phyloP scores from a whole-genome alignment of 1,140 invertebrate species.

The Neomicropteryx cornuta region DNA sequence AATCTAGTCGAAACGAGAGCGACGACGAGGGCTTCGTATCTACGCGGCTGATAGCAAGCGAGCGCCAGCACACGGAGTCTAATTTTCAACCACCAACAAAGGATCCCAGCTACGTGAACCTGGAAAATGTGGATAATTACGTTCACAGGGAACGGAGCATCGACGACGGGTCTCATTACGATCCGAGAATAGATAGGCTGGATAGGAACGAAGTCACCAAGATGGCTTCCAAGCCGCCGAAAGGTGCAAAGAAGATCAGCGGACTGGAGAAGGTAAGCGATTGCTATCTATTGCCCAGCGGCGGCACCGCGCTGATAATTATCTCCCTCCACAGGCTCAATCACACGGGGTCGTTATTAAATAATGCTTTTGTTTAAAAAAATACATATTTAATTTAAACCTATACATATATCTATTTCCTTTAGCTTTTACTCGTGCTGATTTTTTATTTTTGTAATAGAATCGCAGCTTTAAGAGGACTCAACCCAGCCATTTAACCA shows the following conservation, averaged over 20 bases:
- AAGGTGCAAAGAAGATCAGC: slow-evolving; percentile 48
- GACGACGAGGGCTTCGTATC: slow-evolving; percentile 54
- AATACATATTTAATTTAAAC: no score
- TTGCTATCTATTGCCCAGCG: no score
- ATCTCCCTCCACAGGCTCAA: no score
- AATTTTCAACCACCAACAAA: no score
- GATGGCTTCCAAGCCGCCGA: slow-evolving; percentile 44
- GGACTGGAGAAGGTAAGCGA: slow-evolving; percentile 49
- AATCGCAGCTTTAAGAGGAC: no score
- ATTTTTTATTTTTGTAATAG: no score
- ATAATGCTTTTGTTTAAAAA: no score
- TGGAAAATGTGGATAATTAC: slow-evolving; percentile 38
- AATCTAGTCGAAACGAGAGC: slow-evolving; percentile 29
- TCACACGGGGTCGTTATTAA: no score
- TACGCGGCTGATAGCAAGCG: slow-evolving; percentile 51
- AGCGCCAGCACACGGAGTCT: slow-evolving; percentile 52
- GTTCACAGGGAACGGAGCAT: slow-evolving; percentile 46
- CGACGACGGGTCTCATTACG: slow-evolving; percentile 49
- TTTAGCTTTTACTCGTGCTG: no score
- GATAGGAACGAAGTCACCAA: slow-evolving; percentile 31
- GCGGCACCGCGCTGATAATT: no score
- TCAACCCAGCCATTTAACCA: no score
- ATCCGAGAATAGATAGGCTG: slow-evolving; percentile 46
- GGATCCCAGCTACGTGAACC: slow-evolving; percentile 31
- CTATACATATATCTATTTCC: no score